phyloP scores from a whole-genome alignment of 64 coral and sea anemone species.

The Cladopsammia gracilis region DNA sequence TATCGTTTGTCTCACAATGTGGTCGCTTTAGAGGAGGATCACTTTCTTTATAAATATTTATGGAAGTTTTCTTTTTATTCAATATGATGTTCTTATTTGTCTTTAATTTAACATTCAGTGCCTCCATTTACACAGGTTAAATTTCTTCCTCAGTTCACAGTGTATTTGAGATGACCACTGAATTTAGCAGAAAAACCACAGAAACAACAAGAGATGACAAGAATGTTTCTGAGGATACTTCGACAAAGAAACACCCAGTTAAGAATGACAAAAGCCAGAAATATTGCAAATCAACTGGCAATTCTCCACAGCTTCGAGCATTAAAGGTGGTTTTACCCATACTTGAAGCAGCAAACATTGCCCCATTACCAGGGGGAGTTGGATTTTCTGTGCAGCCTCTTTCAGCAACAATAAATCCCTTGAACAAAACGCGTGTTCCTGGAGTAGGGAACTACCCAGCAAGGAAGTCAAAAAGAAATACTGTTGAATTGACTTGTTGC shows the following conservation, averaged over 20 bases:
- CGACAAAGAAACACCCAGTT: neutral
- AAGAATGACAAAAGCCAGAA: neutral
- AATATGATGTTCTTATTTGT: too few relatives aligned
- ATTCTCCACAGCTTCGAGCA: neutral
- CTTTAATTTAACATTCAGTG: too few relatives aligned
- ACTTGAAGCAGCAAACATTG: neutral
- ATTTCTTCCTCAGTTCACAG: neutral
- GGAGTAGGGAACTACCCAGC: neutral
- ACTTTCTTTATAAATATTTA: too few relatives aligned
- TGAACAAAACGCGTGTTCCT: neutral
- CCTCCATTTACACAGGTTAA: neutral
- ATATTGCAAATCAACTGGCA: neutral
- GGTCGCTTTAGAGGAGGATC: too few relatives aligned
- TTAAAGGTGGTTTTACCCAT: neutral
- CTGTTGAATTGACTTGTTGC: neutral
- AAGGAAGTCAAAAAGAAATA: conserved; percentile 6
- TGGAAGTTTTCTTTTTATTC: too few relatives aligned
- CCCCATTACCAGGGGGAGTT: neutral
- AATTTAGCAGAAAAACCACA: neutral
- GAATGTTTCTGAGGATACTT: too few relatives aligned
- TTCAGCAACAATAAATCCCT: neutral
- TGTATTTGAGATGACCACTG: neutral
- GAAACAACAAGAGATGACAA: neutral
- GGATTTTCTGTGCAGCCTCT: neutral
- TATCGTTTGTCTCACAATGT: too few relatives aligned